Evolutionary conservation across 2,113 vertebrate species (phyloP).

Genomic region (Setophaga coronata): DNA sequence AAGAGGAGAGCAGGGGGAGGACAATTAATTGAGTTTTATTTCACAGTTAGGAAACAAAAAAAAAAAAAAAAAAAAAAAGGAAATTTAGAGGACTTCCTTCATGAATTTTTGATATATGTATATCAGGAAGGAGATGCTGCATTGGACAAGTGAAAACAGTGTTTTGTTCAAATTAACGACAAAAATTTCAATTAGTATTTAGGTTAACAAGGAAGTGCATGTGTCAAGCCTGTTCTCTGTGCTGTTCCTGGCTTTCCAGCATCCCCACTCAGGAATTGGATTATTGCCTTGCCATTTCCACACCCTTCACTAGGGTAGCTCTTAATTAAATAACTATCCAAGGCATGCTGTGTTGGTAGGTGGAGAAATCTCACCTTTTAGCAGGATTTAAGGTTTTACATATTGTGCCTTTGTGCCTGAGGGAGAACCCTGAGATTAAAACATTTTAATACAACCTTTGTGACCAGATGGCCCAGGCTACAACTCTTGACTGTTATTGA

Average conservation of each 20-base stretch:
- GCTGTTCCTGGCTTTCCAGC: not conserved
- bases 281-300: not conserved
- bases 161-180: not conserved
- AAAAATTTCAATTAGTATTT: not conserved
- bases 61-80: not conserved
- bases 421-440: conserved; percentile 16
- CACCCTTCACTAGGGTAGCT: not conserved
- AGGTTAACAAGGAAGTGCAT: not conserved
- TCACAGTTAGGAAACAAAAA: not conserved
- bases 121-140: not conserved
- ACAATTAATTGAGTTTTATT: not conserved
- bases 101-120: not conserved
- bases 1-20: not conserved
- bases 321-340: conserved; percentile 29
- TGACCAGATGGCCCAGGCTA: conserved; percentile 32
- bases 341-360: not conserved
- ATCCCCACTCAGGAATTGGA: not conserved
- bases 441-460: not conserved
- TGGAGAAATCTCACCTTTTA: conserved; percentile 20
- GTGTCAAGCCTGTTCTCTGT: not conserved
- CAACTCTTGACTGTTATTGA: not conserved
- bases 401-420: not conserved
- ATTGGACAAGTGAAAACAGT: not conserved
- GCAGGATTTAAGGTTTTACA: not conserved
- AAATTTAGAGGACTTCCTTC: not conserved